phyloP scores from a whole-genome alignment of 2,797 vertebrate species.

The Channallabes apus region DNA sequence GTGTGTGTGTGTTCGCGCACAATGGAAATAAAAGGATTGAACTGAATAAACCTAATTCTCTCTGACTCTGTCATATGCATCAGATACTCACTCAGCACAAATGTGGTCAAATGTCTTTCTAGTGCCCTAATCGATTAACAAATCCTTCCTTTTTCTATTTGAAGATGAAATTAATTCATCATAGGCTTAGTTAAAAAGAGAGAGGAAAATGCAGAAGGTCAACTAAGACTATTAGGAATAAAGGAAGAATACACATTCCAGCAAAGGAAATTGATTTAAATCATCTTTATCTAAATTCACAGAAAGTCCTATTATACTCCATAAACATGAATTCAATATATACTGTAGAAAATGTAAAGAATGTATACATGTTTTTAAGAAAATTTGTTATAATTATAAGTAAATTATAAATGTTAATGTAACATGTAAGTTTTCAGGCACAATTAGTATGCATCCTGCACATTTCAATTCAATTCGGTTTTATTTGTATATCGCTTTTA shows the following conservation, averaged over 20 bases:
- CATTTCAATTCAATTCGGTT: no score
- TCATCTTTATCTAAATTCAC: background rate
- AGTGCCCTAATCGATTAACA: background rate
- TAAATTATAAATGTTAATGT: no score
- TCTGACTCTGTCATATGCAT: background rate
- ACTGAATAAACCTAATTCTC: background rate
- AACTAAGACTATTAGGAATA: background rate
- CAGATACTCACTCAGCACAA: background rate
- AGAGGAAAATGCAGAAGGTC: background rate
- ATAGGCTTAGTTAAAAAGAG: background rate
- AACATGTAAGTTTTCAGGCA: no score
- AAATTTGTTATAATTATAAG: background rate
- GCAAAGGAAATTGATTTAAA: background rate
- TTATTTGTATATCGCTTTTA: no score
- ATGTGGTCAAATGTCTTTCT: constrained; percentile 9
- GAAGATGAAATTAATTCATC: background rate
- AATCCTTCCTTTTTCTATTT: background rate
- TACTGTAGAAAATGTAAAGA: background rate
- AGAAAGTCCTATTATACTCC: background rate
- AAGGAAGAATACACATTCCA: background rate
- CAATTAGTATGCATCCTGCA: no score
- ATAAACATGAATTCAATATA: background rate
- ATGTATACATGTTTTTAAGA: background rate
- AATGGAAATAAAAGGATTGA: background rate
- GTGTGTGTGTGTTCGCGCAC: background rate